Evolutionary conservation across 2,888 invertebrate species (phyloP).

Genomic region (Ceraclea dissimilis): DNA sequence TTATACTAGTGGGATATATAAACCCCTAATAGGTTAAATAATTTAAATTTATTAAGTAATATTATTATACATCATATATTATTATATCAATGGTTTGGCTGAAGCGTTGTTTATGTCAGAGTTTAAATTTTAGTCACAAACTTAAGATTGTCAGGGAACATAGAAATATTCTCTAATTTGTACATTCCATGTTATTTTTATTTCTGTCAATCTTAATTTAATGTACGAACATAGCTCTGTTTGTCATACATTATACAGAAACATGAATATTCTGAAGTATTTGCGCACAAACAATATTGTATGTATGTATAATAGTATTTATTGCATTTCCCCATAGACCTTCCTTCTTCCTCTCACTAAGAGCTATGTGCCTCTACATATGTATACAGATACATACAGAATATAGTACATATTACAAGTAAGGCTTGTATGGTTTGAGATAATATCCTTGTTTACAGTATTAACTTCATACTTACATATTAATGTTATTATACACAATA

Average conservation of each 20-base stretch:
- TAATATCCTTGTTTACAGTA: too few relatives aligned
- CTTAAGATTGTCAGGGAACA: slow-evolving; percentile 54
- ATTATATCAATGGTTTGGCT: slow-evolving; percentile 25
- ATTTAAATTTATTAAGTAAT: slow-evolving; percentile 18
- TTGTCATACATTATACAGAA: background rate
- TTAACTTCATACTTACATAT: too few relatives aligned
- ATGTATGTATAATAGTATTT: too few relatives aligned
- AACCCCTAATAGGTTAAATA: slow-evolving; percentile 26
- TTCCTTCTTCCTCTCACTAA: too few relatives aligned
- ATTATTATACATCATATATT: slow-evolving; percentile 2
- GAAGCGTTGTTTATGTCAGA: slow-evolving; percentile 17
- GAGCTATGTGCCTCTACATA: too few relatives aligned
- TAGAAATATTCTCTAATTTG: slow-evolving; percentile 60
- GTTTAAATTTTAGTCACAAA: slow-evolving; percentile 25
- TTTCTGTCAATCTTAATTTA: slow-evolving; percentile 43
- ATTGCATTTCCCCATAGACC: too few relatives aligned
- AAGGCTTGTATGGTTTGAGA: too few relatives aligned
- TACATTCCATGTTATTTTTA: slow-evolving; percentile 73
- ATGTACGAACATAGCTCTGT: slow-evolving; percentile 8
- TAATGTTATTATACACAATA: too few relatives aligned
- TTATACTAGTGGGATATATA: slow-evolving; percentile 24
- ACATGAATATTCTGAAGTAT: too few relatives aligned
- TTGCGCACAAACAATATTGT: too few relatives aligned
- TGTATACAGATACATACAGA: too few relatives aligned
- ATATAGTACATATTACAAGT: too few relatives aligned